A percentile compares a stretch with the other conserved stretches of the same genome.
These are phyloP conservation scores for Phylloscopus whistleri DNA, from an alignment of 2,113 vertebrate genomes.

Conservation along the genomic window DNA sequence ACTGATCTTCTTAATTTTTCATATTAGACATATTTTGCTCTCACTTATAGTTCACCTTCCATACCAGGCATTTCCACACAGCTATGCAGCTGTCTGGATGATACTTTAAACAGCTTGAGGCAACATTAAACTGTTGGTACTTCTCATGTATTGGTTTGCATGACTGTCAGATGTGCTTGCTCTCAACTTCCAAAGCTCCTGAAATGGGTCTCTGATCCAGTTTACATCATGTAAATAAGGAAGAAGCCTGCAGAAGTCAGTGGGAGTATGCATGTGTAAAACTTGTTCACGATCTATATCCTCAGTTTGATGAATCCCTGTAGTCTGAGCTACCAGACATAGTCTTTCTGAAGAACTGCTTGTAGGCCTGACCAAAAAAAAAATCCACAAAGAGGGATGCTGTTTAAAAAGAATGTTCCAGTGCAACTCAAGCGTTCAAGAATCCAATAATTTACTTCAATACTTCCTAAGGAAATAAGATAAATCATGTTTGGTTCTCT, in stretches of 20 bases:
- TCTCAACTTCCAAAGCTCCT: background rate
- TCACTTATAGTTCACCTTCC: background rate
- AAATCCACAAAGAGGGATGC: background rate
- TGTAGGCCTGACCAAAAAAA: background rate
- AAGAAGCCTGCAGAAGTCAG: background rate
- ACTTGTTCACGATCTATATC: background rate
- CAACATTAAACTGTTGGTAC: background rate
- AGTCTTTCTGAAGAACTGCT: background rate
- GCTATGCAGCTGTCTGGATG: background rate
- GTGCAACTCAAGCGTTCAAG: background rate
- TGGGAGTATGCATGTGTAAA: background rate
- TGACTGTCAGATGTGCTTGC: background rate
- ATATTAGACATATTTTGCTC: background rate
- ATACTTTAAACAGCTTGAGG: background rate
- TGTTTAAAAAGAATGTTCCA: background rate
- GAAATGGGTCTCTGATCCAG: background rate
- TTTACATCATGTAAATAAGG: background rate
- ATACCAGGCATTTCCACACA: background rate
- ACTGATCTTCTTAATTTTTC: background rate
- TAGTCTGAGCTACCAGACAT: background rate
- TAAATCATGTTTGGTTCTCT: background rate
- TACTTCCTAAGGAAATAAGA: background rate
- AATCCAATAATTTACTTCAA: background rate
- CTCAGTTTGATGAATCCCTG: background rate
- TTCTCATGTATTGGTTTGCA: background rate